phyloP scores from a whole-genome alignment of 2,113 vertebrate species.

The Ctenomys sociabilis region DNA sequence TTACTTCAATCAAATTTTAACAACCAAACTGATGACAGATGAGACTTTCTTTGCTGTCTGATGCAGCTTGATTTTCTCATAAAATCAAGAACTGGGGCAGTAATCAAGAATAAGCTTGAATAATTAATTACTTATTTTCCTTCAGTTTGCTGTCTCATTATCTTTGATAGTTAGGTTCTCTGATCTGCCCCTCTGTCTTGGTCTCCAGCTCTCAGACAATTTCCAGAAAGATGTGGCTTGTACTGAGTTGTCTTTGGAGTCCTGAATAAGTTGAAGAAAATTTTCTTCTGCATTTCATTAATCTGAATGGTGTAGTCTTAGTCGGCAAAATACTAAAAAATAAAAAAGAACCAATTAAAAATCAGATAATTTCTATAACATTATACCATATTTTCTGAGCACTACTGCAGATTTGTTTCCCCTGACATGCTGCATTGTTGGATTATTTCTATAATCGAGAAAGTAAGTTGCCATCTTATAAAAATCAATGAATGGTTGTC shows the following conservation, averaged over 20 bases:
- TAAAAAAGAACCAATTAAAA: slow-evolving; percentile 23
- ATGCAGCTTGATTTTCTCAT: slow-evolving; percentile 51
- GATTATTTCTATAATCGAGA: neutral
- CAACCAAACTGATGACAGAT: neutral
- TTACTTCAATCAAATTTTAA: slow-evolving; percentile 49
- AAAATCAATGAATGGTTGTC: neutral
- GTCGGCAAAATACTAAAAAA: neutral
- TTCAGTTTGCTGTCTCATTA: neutral
- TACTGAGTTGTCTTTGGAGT: slow-evolving; percentile 41
- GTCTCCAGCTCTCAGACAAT: neutral
- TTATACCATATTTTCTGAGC: slow-evolving; percentile 38
- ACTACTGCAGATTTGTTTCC: neutral
- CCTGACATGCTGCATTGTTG: neutral
- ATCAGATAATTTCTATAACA: neutral
- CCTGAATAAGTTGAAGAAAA: neutral
- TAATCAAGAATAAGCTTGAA: neutral
- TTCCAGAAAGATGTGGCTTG: slow-evolving; percentile 36
- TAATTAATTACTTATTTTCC: slow-evolving; percentile 59
- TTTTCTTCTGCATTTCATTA: neutral
- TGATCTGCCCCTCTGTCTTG: slow-evolving; percentile 40
- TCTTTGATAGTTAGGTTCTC: slow-evolving; percentile 54
- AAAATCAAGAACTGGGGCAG: slow-evolving; percentile 30
- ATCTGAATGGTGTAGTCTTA: slow-evolving; percentile 43
- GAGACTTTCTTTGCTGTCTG: neutral
- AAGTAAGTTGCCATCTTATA: neutral